These are phyloP conservation scores for Colletes gigas DNA, from an alignment of 1,140 invertebrate genomes.

Conservation along the genomic window DNA sequence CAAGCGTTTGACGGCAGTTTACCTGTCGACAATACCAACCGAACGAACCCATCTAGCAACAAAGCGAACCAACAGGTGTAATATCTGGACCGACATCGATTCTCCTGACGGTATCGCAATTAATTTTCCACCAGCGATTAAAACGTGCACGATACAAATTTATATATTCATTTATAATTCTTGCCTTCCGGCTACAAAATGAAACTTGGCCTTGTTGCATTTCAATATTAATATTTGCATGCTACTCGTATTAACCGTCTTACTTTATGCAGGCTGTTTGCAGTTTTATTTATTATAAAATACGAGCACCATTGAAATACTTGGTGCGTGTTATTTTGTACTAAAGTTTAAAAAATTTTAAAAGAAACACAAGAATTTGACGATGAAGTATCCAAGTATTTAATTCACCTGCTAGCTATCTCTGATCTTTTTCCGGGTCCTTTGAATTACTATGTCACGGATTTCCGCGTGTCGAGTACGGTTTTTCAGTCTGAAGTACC, in stretches of 20 bases:
- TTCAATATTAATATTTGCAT: no score
- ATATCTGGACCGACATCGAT: background rate
- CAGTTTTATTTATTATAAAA: no score
- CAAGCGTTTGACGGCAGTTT: background rate
- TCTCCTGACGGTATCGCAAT: background rate
- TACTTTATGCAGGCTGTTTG: no score
- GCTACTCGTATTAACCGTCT: no score
- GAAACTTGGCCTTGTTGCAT: no score
- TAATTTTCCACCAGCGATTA: background rate
- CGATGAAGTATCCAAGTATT: constrained; percentile 12
- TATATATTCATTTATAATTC: no score
- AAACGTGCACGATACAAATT: background rate
- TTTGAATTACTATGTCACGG: no score
- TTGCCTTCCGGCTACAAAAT: no score
- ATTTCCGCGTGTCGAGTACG: background rate
- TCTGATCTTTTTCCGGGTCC: constrained; percentile 14
- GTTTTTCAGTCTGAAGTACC: constrained; percentile 18
- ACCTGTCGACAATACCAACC: background rate
- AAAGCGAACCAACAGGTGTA: background rate
- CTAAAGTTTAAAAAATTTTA: no score
- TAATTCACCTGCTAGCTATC: background rate
- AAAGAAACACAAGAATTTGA: background rate
- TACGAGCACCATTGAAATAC: no score
- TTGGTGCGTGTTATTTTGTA: no score
- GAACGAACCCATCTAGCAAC: no score